Base-by-base conservation (phyloP, 2,888 invertebrate species). In the Thera obeliscata region DNA sequence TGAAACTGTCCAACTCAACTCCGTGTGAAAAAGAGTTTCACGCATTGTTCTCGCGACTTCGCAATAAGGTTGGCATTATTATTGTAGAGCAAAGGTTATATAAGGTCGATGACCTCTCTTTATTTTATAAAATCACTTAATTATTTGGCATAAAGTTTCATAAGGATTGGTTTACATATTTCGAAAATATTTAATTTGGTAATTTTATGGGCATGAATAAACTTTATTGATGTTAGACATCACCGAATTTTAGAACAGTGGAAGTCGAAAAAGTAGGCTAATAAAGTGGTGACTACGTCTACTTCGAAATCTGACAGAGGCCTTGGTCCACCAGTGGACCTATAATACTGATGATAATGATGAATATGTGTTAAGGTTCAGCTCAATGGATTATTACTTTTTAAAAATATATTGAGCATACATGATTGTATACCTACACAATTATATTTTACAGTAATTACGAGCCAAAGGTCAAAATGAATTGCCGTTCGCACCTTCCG, bases 401-500 rank as follows among this genome's bases (percentile, higher is more conserved):
- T 41, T 7, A 41, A 41, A 41, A 41, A 43, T 38, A 38, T 43
- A 5, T 9, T 46, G 8, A 52, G 33, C 52, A 33, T 33, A 9
- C 2, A 7, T 43, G n/a, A 6, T 4, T 43, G 2, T 9, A 35
- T 46, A 61, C 43, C 35, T 2, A 54, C 2, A n/a, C 33, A 55
- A 61, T 55, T 38, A 56, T 46, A 48, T 46, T 62, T 62, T 33
- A 62, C 46, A 57, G 57, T 64, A 67, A 61, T 56, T 57, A 65
- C 60, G 55, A 66, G 6, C 36, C 22, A 70, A 74, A 72, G 74
- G 72, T 72, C 72, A 67, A 43, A 46, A 1, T 52, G 61, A 71
- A 74, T 72, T 64, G 67, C 48, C 38, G 46, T 56, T 56, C 55
- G 56, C 69, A 60, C 67, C 70, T 74, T 74, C 72, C 74, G 72